Percentiles rank a stretch among this genome's conserved stretches.
These are phyloP conservation scores for Conchocele bisecta DNA, from an alignment of 2,888 invertebrate genomes.

Conservation along the genomic window DNA sequence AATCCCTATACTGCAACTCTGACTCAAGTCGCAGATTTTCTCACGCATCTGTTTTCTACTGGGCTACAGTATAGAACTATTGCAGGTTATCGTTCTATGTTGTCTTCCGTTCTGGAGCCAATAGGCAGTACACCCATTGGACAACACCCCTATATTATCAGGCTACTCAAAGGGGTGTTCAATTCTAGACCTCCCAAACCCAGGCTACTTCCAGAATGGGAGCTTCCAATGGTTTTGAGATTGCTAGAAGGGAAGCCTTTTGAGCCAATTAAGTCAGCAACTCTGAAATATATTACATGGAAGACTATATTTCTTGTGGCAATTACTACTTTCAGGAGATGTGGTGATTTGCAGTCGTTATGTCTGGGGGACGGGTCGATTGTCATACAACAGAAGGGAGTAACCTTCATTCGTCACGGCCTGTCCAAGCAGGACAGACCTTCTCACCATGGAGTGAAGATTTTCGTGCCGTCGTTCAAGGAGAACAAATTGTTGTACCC, in stretches of 20 bases:
- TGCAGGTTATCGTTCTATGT: slow-evolving; percentile 41
- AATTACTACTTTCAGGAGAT: slow-evolving; percentile 36
- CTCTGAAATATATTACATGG: slow-evolving; percentile 21
- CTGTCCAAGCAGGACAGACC: slow-evolving; percentile 36
- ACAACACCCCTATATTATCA: slow-evolving; percentile 47
- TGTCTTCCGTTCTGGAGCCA: slow-evolving; percentile 29
- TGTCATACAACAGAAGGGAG: slow-evolving; percentile 26
- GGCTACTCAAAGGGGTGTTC: slow-evolving; percentile 38
- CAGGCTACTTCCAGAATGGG: slow-evolving; percentile 41
- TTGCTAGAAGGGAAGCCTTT: slow-evolving; percentile 34
- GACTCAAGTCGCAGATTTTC: slow-evolving; percentile 32
- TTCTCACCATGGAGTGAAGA: slow-evolving; percentile 6
- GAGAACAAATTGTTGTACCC: slow-evolving; percentile 31
- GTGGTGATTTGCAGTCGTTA: slow-evolving; percentile 38
- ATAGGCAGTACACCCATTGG: slow-evolving; percentile 28
- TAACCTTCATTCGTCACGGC: slow-evolving; percentile 16
- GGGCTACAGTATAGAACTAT: slow-evolving; percentile 36
- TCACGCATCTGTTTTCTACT: slow-evolving; percentile 16
- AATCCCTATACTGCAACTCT: slow-evolving; percentile 37
- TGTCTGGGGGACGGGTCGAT: slow-evolving; percentile 26
- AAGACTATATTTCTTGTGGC: slow-evolving; percentile 39
- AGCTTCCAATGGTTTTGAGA: slow-evolving; percentile 31
- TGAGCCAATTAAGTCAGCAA: slow-evolving; percentile 35
- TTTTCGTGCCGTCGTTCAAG: slow-evolving; percentile 29
- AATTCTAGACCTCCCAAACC: slow-evolving; percentile 34